Conservation (phyloP, 1,140 invertebrate species). For the Babylonia areolata region DNA sequence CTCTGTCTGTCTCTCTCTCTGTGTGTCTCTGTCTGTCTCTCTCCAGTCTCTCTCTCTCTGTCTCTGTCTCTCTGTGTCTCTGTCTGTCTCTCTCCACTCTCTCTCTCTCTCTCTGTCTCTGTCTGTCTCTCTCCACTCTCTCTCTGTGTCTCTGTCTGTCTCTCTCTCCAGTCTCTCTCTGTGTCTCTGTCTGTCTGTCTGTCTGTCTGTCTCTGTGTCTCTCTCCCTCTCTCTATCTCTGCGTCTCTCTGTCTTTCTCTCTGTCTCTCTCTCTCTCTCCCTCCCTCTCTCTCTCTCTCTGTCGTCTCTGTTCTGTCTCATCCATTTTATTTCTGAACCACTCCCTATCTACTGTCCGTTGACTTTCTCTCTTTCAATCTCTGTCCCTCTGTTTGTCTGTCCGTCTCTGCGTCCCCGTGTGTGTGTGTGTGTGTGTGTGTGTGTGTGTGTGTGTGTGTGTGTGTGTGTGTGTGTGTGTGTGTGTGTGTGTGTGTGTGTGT, state of each 20-base stretch:
- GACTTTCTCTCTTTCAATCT: not conserved
- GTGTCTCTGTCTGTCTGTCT: no score
- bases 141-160: no score
- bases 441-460: conserved; percentile 9
- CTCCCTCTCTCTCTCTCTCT: no score
- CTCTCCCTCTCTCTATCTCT: no score
- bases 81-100: not conserved
- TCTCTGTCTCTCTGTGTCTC: no score
- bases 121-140: not conserved
- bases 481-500: conserved; percentile 13
- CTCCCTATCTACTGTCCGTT: not conserved
- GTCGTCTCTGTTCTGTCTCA: not conserved
- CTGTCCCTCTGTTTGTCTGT: not conserved
- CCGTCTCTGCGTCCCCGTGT: not conserved
- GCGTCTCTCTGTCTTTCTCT: no score
- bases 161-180: no score
- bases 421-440: conserved; percentile 26
- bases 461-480: conserved; percentile 9
- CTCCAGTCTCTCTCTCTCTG: no score
- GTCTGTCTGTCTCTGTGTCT: no score
- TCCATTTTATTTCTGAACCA: not conserved
- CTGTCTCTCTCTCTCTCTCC: not conserved
- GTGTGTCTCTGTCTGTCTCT: no score
- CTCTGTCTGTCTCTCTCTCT: no score
- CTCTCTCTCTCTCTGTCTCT: conserved; percentile 20